A percentile compares a stretch with the other conserved stretches of the same genome.
phyloP scores from a whole-genome alignment of 2,888 invertebrate species.

The Ecliptopera silaceata region DNA sequence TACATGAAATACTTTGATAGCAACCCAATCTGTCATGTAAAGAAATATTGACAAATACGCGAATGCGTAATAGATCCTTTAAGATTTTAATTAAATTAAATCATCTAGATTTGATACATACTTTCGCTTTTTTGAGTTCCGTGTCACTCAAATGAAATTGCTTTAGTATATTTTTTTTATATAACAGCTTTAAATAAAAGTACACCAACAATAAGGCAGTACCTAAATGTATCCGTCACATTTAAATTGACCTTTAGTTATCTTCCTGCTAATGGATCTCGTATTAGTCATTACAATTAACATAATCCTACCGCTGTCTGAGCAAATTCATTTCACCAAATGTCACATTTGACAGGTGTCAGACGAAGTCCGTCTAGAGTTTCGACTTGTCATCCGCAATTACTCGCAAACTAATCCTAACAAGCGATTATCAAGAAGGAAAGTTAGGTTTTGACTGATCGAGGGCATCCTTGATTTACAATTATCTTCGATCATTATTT shows the following conservation, averaged over 20 bases:
- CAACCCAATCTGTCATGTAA: neutral
- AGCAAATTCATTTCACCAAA: slow-evolving; percentile 26
- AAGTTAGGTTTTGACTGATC: neutral
- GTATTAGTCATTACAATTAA: slow-evolving; percentile 30
- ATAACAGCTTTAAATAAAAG: neutral
- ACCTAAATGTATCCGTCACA: neutral
- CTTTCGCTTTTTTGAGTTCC: no score
- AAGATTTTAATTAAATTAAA: no score
- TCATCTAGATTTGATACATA: no score
- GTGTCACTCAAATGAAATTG: no score
- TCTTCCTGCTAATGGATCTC: slow-evolving; percentile 57
- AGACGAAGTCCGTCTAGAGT: slow-evolving; percentile 11
- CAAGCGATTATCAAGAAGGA: neutral
- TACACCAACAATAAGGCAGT: neutral
- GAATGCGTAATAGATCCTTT: no score
- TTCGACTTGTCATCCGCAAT: slow-evolving; percentile 14
- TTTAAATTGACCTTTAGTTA: slow-evolving; percentile 62
- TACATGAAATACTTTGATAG: neutral
- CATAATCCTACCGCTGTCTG: slow-evolving; percentile 31
- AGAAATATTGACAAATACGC: no score
- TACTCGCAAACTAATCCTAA: neutral
- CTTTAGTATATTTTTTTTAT: no score
- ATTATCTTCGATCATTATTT: neutral
- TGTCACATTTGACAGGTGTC: slow-evolving; percentile 30
- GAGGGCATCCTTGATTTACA: neutral